Evolutionary conservation across 2,797 vertebrate species (phyloP).

Genomic region (Lophotriccus pileatus): DNA sequence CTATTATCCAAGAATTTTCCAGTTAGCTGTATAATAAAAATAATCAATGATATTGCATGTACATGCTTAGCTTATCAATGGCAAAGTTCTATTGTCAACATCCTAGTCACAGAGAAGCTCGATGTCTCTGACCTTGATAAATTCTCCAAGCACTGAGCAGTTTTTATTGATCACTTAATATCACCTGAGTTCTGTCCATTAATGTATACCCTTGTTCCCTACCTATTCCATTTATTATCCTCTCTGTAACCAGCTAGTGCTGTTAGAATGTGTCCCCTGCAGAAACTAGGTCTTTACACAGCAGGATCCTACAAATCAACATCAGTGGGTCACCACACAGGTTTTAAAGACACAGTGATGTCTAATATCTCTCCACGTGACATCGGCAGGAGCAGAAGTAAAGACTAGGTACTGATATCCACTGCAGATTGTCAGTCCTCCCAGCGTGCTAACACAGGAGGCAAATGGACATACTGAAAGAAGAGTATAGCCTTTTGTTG

Average conservation of each 20-base stretch:
- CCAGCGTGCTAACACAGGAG: background rate
- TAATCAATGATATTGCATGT: background rate
- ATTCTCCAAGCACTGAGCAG: slow-evolving; percentile 65
- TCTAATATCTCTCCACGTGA: slow-evolving; percentile 73
- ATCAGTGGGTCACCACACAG: slow-evolving; percentile 73
- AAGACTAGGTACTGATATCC: slow-evolving; percentile 58
- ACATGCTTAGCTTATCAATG: background rate
- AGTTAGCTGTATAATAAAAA: slow-evolving; percentile 10
- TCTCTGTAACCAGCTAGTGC: slow-evolving; percentile 72
- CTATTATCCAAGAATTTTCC: slow-evolving; percentile 1
- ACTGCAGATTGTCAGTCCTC: slow-evolving; percentile 42
- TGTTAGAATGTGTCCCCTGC: slow-evolving; percentile 66
- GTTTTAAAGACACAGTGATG: slow-evolving; percentile 71
- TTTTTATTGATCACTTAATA: slow-evolving; percentile 76
- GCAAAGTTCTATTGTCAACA: slow-evolving; percentile 3
- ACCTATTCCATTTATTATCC: slow-evolving; percentile 74
- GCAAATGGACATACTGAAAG: background rate
- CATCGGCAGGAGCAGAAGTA: slow-evolving; percentile 68
- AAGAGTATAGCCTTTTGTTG: background rate
- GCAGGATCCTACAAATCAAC: slow-evolving; percentile 75
- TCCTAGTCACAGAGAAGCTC: slow-evolving; percentile 45
- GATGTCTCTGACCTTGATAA: slow-evolving; percentile 74
- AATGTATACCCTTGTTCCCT: slow-evolving; percentile 68
- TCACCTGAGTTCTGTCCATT: slow-evolving; percentile 65
- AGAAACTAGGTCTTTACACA: slow-evolving; percentile 82